Evolutionary conservation across 2,888 invertebrate genomes (phyloP), one percentile per base, ranked within the genome.

Genomic region (Pollenia griseotomentosa): DNA sequence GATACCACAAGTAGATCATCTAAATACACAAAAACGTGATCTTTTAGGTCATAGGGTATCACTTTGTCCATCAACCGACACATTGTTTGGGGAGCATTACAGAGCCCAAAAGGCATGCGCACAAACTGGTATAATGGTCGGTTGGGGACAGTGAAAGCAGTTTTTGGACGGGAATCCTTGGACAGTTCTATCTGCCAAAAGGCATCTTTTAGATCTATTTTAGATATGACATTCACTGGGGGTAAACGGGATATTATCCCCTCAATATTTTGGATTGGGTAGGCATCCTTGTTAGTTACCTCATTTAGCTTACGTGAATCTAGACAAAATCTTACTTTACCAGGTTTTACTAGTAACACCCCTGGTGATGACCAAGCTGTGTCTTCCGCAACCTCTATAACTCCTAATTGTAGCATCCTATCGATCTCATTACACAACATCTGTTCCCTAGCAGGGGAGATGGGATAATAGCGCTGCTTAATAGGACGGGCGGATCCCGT

Each of bases 391-490:
- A 40, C 33, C n/a, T 61, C 73, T 74, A 74, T 74, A 2, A 74
- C 73, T 5, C 33, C 33, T 14, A 57, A 19, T 8, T 46, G 23
- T 10, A 85, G 12, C 81, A 85, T 81, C 10, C 78, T 55, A 42
- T 86, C 86, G 3, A 86, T 48, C 46, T 86, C 82, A 14, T 46
- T 19, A 40, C 74, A 85, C 1, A 85, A 16, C 7, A 71, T 11
- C 19, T 65, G 46, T 16, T 44, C 44, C 19, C 53, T 71, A 1
- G 80, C 85, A 8, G 80, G 70, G 2, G 80, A 75, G n/a, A 85
- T 44, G 1, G 80, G 85, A 61, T 57, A 86, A 16, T 74, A 63
- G 2, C 82, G 42, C 19, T 86, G 82, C 48, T 86, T 86, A 23
- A 86, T 80, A 1, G 85, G 61, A 12, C 42, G 42, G 1, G 80